Evolutionary conservation across 2,113 vertebrate genomes (phyloP), one percentile per base, ranked within the genome.

Genomic region (Hemiprocne comata): DNA sequence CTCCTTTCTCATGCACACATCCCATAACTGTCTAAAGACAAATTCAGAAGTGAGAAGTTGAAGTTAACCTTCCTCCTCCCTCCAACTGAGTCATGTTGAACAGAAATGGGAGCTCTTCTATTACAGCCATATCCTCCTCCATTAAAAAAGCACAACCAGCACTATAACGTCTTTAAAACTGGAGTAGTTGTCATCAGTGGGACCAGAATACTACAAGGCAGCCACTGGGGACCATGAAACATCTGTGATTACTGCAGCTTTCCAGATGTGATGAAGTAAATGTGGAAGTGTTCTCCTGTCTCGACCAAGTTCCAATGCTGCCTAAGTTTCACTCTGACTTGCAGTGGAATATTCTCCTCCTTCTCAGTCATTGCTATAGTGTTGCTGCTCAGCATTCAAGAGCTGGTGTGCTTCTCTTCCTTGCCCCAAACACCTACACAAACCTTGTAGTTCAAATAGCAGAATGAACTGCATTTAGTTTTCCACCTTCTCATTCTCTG

Each of bases 391-490:
- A 65, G 36, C 4, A 2, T 73, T 79, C 44, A 62, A 50, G 57
- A 87, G 44, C 50, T 91, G 70, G 10, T 87, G 74, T 2, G 1
- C 34, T 93, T 82, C 8, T 1, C 71, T 71, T 89, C 33, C 78
- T 83, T 51, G 18, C 34, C 40, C 34, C 64, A 82, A 73, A 87
- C 90, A 93, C 85, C 78, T 93, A 79, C 85, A 86, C 0, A 0
- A 70, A 50, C 51, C 31, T 70, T 73, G 67, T 62, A 55, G 82
- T 57, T 91, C 54, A 87, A 89, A 62, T 7, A 92, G 69, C 62
- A 94, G 72, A 91, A 95, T 66, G 74, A 76, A 67, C 67, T 87
- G 58, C 81, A 82, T 95, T 95, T 89, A 12, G 25, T 78, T 92
- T 93, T 90, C 85, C 40, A 17, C 81, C 74, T 87, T 94, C 84